Evolutionary conservation across 2,888 invertebrate species (phyloP), one percentile per base, ranked within the genome.

Genomic region (Timema cristinae): DNA sequence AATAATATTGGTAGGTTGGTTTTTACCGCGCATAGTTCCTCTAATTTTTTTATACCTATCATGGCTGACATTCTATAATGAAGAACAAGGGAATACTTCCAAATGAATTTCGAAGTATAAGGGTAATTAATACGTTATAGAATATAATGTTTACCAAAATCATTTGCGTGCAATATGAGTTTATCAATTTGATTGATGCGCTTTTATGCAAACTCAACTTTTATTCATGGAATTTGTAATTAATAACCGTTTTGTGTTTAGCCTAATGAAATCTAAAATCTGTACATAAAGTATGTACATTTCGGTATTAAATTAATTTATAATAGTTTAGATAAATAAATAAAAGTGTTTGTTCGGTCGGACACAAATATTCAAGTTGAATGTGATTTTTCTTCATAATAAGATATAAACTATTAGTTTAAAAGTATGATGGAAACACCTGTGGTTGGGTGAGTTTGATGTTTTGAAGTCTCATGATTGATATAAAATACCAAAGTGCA

Each of bases 1-100:
- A 68, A 59, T 50, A 71, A 71, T 59, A 50, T 49, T n/a, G 50
- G 71, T 52, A 66, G 72, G 69, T 72, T 72, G 68, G 70, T 75
- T 32, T 32, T 75, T 75, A 73, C 75, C 75, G 75, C 75, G 75
- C 75, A 68, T 73, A 32, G 32, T 32, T 32, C 32, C 73, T 67
- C 73, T 59, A 66, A 68, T 66, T 75, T 75, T 75, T 75, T 74
- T 73, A 73, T 73, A 73, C 75, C 72, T 75, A 75, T 72, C 71
- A 74, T 75, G 75, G 75, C 75, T 74, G 75, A 74, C 75, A 73
- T 74, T 71, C 72, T 73, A 73, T 73, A 73, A 74, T 74, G 75
- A 72, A 72, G 70, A 70, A 73, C 72, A 68, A 69, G 71, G 70
- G 71, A 72, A 56, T 66, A 54, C 67, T 71, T 68, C 69, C 68